Evolutionary conservation across 1,140 invertebrate genomes (phyloP), one percentile per base, ranked within the genome.

Genomic region (Globodera ellingtonae): DNA sequence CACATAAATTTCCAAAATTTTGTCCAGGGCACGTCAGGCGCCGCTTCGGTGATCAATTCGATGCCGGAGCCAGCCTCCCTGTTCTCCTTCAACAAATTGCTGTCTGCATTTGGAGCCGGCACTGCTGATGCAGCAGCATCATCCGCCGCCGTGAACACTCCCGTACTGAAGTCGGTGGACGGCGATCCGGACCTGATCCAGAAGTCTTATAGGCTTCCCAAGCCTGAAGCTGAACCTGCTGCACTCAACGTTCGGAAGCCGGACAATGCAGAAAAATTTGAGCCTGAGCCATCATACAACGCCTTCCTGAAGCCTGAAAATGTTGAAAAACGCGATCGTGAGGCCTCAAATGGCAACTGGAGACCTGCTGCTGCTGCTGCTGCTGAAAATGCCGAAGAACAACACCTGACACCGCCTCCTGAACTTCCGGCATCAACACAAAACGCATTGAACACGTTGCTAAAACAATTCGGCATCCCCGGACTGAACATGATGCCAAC

Each of bases 341-440:
- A 35, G 62, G 13, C 75, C 44, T 35, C 75, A 77, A 77, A 24
- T 35, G 46, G 10, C 47, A n/a, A 10, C 35, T 35, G 35, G 35
- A 35, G 35, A 35, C 0, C 8, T 52, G 52, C 56, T 8, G 56
- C 56, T 8, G 10, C 18, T 5, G 56, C 56, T 10, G 56, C 56
- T 35, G 73, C 56, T 9, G 73, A 75, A 48, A 56, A 75, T 15
- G 7, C 5, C 46, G 56, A 35, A 24, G n/a, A 21, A 5, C 44
- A 65, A 15, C 75, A 77, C 21, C 47, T 77, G 24, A 77, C 75
- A 2, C 75, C 75, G 1, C 75, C 75, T 46, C 75, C 75, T n/a
- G 56, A 77, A 69, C 6, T 67, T 15, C 75, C 75, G 10, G 65
- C 75, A 18, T 50, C 44, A 1, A 50, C 73, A 47, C 75, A 77